Conservation (phyloP, 2,797 vertebrate genomes). For the Lacerta bilineata region DNA sequence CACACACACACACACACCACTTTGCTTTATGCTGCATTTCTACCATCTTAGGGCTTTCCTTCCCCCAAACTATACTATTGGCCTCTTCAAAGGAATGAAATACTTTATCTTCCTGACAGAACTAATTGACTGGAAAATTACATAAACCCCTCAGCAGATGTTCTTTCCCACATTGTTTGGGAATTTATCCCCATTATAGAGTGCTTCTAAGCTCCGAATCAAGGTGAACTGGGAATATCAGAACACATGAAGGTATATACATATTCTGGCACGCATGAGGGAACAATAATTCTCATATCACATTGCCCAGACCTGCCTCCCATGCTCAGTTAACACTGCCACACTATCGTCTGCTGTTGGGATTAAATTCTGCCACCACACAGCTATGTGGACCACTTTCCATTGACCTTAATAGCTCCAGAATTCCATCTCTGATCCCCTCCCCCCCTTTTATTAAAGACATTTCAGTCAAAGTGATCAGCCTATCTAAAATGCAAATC, state of each 20-base stretch:
- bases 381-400: constrained; percentile 11
- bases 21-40: constrained; percentile 58
- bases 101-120: constrained; percentile 87
- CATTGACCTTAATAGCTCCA: not conserved
- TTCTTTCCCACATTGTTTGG: constrained; percentile 83
- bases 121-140: constrained; percentile 88
- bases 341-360: constrained; percentile 28
- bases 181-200: constrained; percentile 77
- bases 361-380: constrained; percentile 13
- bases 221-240: constrained; percentile 67
- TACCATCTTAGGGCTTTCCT: constrained; percentile 69
- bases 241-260: constrained; percentile 53
- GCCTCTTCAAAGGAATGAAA: constrained; percentile 82
- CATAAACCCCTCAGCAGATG: constrained; percentile 85
- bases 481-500: constrained; percentile 71
- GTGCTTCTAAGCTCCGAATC: constrained; percentile 74
- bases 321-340: constrained; percentile 26
- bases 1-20: constrained; percentile 49
- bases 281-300: constrained; percentile 64
- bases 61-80: constrained; percentile 71
- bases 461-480: constrained; percentile 57
- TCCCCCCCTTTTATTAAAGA: constrained; percentile 34
- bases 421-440: constrained; percentile 19
- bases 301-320: constrained; percentile 42
- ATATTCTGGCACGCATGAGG: constrained; percentile 60